These are phyloP conservation scores for Rhabdophis nuchalis DNA, from an alignment of 2,797 vertebrate species.

Conservation along the genomic window DNA sequence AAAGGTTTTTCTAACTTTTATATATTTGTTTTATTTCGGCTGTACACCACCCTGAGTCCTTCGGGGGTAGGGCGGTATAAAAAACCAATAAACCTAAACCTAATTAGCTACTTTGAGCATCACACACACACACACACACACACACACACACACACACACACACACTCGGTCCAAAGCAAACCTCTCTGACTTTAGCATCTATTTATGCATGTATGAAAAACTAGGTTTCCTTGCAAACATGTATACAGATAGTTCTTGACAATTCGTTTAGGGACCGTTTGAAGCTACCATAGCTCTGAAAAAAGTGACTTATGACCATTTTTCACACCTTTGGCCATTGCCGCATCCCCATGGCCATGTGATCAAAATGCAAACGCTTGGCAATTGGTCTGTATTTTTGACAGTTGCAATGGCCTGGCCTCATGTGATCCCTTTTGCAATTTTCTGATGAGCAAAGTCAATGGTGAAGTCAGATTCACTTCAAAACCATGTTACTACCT, in stretches of 20 bases:
- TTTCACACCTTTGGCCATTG: not conserved
- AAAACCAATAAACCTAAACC: too few species aligned
- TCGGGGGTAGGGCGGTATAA: too few species aligned
- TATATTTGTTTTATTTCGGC: too few species aligned
- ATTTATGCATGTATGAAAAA: constrained; percentile 57
- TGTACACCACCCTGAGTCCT: too few species aligned
- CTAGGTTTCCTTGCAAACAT: constrained; percentile 52
- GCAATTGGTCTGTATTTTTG: not conserved
- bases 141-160: constrained; percentile 24
- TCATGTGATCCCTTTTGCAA: not conserved
- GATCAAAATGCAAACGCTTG: not conserved
- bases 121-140: constrained; percentile 23
- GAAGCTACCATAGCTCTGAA: not conserved
- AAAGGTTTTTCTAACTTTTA: too few species aligned
- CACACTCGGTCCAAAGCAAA: constrained; percentile 44
- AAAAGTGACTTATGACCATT: not conserved
- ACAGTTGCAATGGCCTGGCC: not conserved
- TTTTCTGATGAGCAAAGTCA: not conserved
- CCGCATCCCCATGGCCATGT: not conserved
- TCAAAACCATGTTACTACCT: not conserved
- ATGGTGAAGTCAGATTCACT: not conserved
- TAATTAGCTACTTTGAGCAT: constrained; percentile 32
- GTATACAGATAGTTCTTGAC: constrained; percentile 5
- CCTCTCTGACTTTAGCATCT: constrained; percentile 55
- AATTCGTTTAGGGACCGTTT: not conserved